phyloP scores from a whole-genome alignment of 1,140 invertebrate species.

The Sarcophaga bullata region DNA sequence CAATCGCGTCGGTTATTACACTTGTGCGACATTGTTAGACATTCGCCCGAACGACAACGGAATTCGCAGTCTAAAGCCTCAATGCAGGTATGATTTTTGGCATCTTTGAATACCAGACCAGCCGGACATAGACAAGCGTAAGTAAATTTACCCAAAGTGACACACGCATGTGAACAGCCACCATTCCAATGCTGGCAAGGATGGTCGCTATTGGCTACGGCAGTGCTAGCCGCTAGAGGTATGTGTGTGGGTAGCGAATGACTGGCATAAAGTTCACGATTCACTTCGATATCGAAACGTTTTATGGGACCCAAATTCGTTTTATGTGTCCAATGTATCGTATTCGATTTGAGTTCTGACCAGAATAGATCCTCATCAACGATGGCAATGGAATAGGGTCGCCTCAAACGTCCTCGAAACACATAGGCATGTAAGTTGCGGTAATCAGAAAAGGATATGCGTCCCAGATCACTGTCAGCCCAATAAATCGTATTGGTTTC shows the following conservation, averaged over 20 bases:
- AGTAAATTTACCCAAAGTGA: constrained; percentile 56
- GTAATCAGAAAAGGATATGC: constrained; percentile 58
- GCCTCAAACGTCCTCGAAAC: constrained; percentile 58
- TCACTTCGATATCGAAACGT: constrained; percentile 52
- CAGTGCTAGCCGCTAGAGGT: constrained; percentile 49
- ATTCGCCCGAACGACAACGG: constrained; percentile 72
- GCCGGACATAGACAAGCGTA: constrained; percentile 73
- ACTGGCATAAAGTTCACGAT: constrained; percentile 28
- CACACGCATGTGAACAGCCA: constrained; percentile 80
- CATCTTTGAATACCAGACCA: constrained; percentile 66
- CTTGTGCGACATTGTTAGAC: constrained; percentile 71
- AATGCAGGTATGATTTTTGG: constrained; percentile 68
- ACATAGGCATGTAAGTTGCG: constrained; percentile 54
- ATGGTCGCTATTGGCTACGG: constrained; percentile 62
- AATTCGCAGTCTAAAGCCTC: constrained; percentile 67
- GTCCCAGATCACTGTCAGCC: constrained; percentile 57
- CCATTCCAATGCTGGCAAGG: constrained; percentile 74
- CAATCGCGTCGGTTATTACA: constrained; percentile 81
- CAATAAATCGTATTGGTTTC: constrained; percentile 53
- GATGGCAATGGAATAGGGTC: constrained; percentile 69
- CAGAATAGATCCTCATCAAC: constrained; percentile 73
- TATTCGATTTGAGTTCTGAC: constrained; percentile 67
- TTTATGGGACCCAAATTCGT: constrained; percentile 61
- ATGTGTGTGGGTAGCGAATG: constrained; percentile 47
- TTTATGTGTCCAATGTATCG: constrained; percentile 72